These are phyloP conservation scores for Trichogramma dendrolimi DNA, from an alignment of 2,888 invertebrate species.

Conservation along the genomic window DNA sequence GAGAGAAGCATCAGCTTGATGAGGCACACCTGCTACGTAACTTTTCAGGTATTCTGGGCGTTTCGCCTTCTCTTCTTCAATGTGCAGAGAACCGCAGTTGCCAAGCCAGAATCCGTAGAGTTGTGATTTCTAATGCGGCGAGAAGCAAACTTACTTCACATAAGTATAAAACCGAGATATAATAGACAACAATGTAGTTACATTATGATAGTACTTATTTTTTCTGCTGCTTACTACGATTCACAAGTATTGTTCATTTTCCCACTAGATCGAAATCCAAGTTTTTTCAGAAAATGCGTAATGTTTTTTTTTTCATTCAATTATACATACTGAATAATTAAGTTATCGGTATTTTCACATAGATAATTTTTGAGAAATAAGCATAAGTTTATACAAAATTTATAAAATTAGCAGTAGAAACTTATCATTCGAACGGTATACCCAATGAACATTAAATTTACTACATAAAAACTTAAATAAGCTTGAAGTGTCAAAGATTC, in stretches of 20 bases:
- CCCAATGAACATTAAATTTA: not conserved
- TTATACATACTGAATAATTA: too few relatives aligned
- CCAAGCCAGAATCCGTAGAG: conserved; percentile 2
- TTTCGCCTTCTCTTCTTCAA: conserved; percentile 15
- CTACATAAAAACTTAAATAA: not conserved
- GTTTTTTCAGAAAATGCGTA: too few relatives aligned
- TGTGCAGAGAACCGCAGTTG: not conserved
- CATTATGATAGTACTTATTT: too few relatives aligned
- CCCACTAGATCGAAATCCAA: too few relatives aligned
- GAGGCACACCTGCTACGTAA: conserved; percentile 26
- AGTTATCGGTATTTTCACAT: too few relatives aligned
- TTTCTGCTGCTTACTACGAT: too few relatives aligned
- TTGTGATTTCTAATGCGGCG: not conserved
- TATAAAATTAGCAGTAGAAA: too few relatives aligned
- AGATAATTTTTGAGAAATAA: too few relatives aligned
- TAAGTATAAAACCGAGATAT: not conserved
- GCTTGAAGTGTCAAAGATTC: not conserved
- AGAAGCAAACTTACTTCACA: conserved; percentile 14
- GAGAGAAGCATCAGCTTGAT: not conserved
- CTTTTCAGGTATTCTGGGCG: conserved; percentile 27
- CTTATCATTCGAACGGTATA: not conserved
- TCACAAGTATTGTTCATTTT: too few relatives aligned
- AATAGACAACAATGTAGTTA: too few relatives aligned
- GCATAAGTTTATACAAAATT: too few relatives aligned
- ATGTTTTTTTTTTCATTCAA: too few relatives aligned